phyloP scores from a whole-genome alignment of 2,113 vertebrate species.

The Neofelis nebulosa region DNA sequence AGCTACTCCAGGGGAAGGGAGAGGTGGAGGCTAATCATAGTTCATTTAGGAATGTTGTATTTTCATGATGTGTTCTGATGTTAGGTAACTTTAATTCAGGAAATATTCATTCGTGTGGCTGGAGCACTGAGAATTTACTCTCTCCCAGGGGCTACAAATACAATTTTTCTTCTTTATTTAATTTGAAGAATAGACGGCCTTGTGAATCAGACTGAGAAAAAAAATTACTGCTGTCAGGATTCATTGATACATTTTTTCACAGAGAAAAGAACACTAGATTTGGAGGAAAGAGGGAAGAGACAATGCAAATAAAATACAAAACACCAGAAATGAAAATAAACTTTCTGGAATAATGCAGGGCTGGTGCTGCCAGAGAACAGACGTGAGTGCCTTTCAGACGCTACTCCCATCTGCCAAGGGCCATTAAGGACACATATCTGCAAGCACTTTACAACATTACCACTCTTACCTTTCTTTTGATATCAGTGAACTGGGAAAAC shows the following conservation, averaged over 20 bases:
- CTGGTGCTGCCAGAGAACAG: not conserved
- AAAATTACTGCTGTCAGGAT: not conserved
- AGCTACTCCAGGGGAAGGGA: not conserved
- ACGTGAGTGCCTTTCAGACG: not conserved
- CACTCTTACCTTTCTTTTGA: conserved; percentile 97
- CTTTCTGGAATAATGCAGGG: not conserved
- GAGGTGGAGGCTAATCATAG: not conserved
- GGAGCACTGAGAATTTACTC: not conserved
- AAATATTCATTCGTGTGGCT: not conserved
- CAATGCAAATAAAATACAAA: not conserved
- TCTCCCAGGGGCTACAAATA: not conserved
- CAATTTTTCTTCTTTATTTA: conserved; percentile 30
- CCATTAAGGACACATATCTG: not conserved
- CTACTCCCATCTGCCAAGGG: not conserved
- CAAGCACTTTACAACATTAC: not conserved
- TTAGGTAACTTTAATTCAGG: not conserved
- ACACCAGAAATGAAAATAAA: not conserved
- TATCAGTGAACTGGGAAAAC: conserved; percentile 98
- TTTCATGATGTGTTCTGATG: not conserved
- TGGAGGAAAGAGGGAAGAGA: not conserved
- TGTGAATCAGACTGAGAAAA: conserved; percentile 43
- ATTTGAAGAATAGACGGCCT: conserved; percentile 31
- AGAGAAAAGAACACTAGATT: not conserved
- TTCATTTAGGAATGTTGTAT: not conserved
- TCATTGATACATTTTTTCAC: not conserved